A percentile compares a stretch with the other conserved stretches of the same genome.
Evolutionary conservation across 2,113 vertebrate genomes (phyloP).

Genomic region (Microtus pennsylvanicus): DNA sequence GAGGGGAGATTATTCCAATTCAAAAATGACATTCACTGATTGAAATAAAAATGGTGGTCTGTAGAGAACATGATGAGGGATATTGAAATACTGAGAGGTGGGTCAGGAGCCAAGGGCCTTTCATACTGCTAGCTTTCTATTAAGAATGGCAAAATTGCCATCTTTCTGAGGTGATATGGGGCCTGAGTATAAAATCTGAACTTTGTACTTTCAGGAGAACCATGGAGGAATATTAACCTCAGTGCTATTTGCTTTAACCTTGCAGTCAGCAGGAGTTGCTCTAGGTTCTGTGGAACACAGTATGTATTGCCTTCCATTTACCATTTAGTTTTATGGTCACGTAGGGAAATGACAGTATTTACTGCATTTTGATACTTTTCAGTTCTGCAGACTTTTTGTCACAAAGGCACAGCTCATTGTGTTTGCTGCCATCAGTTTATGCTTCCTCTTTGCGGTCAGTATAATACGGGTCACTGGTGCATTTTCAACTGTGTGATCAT

Average conservation of each 20-base stretch:
- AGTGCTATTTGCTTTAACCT: background rate
- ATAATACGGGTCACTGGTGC: background rate
- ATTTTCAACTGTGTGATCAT: background rate
- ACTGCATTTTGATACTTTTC: background rate
- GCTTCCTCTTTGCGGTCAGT: background rate
- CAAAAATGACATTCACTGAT: background rate
- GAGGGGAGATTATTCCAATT: background rate
- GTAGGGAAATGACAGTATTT: background rate
- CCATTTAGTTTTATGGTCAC: background rate
- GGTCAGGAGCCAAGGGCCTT: background rate
- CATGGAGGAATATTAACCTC: background rate
- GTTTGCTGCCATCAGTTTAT: background rate
- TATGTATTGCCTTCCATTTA: background rate
- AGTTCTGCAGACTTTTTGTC: too few relatives aligned
- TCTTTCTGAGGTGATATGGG: background rate
- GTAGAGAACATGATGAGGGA: background rate
- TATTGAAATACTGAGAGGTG: background rate
- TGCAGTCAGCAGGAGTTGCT: background rate
- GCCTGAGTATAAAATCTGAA: background rate
- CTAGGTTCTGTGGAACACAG: background rate
- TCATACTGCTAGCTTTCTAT: background rate
- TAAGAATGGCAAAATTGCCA: background rate
- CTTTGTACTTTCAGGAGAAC: too few relatives aligned
- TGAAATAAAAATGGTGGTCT: background rate
- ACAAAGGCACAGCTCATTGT: background rate